Conservation (phyloP, 2,888 invertebrate species). For the Eutolmus rufibarbis region DNA sequence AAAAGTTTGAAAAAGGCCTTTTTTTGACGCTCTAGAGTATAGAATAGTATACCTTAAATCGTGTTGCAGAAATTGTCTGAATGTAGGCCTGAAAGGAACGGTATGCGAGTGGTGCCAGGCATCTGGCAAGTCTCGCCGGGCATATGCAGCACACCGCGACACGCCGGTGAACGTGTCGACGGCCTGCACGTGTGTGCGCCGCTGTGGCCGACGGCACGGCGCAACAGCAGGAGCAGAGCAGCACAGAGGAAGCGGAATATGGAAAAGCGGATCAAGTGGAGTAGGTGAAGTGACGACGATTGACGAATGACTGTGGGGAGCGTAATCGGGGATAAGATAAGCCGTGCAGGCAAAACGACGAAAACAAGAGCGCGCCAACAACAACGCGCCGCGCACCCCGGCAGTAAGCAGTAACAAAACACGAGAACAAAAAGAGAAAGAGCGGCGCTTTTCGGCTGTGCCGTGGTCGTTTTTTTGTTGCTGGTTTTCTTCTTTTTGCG, state of each 20-base stretch:
- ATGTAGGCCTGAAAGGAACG: neutral
- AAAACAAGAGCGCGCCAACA: conserved; percentile 18
- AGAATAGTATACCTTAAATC: too few species aligned
- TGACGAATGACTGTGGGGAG: conserved; percentile 28
- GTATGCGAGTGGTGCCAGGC: neutral
- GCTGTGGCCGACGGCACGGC: neutral
- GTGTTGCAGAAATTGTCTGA: neutral
- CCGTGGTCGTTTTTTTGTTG: neutral
- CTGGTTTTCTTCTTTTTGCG: neutral
- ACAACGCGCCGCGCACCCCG: conserved; percentile 19
- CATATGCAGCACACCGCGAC: neutral
- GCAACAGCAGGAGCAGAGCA: neutral
- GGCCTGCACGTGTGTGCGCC: neutral
- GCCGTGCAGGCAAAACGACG: conserved; percentile 17
- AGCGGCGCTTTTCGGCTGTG: neutral
- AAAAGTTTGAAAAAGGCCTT: too few species aligned
- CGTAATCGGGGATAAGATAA: conserved; percentile 37
- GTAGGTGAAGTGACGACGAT: conserved; percentile 39
- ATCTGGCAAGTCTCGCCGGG: neutral
- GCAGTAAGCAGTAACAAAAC: conserved; percentile 35
- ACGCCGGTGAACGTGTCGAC: neutral
- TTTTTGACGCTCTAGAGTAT: too few species aligned
- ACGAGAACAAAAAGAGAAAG: conserved; percentile 24
- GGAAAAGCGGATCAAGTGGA: conserved; percentile 37
- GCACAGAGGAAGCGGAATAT: conserved; percentile 17